These are phyloP conservation scores for Caenorhabditis latens DNA, from an alignment of 1,140 invertebrate genomes.

Conservation along the genomic window DNA sequence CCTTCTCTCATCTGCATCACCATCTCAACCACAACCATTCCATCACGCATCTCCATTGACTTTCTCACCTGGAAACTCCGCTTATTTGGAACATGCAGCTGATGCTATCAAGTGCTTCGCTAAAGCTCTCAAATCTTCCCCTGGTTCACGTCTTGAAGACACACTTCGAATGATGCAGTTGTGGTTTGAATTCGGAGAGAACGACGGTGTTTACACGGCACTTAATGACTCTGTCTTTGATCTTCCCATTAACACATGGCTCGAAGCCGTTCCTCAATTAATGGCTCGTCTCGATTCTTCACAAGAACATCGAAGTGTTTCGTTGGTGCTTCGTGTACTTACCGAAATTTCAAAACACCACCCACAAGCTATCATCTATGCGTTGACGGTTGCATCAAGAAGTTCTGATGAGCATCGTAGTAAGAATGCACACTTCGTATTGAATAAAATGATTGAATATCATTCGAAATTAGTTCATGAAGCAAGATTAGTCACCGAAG, in stretches of 20 bases:
- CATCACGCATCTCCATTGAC: not conserved
- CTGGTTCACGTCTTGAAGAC: slow-evolving; percentile 93
- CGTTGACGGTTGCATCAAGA: slow-evolving; percentile 95
- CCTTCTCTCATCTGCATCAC: not conserved
- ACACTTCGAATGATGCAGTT: slow-evolving; percentile 91
- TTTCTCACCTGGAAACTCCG: not conserved
- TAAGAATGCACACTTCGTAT: slow-evolving; percentile 92
- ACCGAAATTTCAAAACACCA: slow-evolving; percentile 89
- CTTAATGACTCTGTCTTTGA: slow-evolving; percentile 90
- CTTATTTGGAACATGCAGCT: slow-evolving; percentile 86
- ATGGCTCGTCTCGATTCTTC: slow-evolving; percentile 97
- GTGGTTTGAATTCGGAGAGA: slow-evolving; percentile 90
- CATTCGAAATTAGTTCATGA: slow-evolving; percentile 91
- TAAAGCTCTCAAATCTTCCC: slow-evolving; percentile 88
- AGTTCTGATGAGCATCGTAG: slow-evolving; percentile 87
- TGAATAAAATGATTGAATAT: slow-evolving; percentile 95
- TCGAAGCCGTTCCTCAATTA: slow-evolving; percentile 96
- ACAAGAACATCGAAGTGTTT: slow-evolving; percentile 84
- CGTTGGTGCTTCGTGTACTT: slow-evolving; percentile 91
- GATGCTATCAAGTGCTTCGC: slow-evolving; percentile 95
- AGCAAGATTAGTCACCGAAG: slow-evolving; percentile 84
- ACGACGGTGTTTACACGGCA: slow-evolving; percentile 91
- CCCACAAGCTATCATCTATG: slow-evolving; percentile 94
- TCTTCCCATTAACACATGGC: slow-evolving; percentile 97
- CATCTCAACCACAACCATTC: not conserved